Percentiles rank a stretch among this genome's conserved stretches.
Evolutionary conservation across 2,113 vertebrate genomes (phyloP).

Genomic region (Caretta caretta): DNA sequence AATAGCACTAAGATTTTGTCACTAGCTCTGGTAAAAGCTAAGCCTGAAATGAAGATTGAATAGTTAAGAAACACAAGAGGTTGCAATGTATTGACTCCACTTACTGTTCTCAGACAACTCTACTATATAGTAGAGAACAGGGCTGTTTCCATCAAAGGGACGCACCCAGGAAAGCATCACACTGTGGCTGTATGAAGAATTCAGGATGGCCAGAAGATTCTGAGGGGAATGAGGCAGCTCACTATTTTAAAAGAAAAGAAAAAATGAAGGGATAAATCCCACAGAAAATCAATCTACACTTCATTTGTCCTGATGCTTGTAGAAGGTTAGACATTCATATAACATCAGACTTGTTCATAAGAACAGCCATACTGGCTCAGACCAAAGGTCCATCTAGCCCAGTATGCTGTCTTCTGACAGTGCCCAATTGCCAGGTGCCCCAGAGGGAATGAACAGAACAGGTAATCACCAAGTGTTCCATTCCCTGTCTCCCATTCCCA

Average conservation of each 20-base stretch:
- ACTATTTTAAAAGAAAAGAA: constrained; percentile 65
- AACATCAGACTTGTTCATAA: accelerated
- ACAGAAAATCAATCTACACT: not conserved
- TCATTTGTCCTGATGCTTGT: not conserved
- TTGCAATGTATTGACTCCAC: not conserved
- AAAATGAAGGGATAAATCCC: not conserved
- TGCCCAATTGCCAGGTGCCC: no score
- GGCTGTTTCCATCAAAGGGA: constrained; percentile 96
- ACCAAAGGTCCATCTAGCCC: no score
- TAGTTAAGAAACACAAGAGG: not conserved
- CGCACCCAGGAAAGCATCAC: constrained; percentile 94
- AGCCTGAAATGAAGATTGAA: not conserved
- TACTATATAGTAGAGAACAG: constrained; percentile 90
- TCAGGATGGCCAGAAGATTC: constrained; percentile 89
- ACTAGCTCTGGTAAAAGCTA: not conserved
- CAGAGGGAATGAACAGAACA: no score
- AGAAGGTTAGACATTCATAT: not conserved
- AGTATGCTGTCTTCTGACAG: no score
- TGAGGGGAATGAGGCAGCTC: constrained; percentile 95
- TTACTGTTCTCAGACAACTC: constrained; percentile 98
- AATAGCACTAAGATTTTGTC: not conserved
- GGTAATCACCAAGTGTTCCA: no score
- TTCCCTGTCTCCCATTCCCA: no score
- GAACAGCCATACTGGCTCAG: no score
- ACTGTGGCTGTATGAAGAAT: constrained; percentile 82